Percentiles rank a stretch among this genome's conserved stretches.
phyloP scores from a whole-genome alignment of 2,113 vertebrate genomes.

The Bagarius yarrelli region DNA sequence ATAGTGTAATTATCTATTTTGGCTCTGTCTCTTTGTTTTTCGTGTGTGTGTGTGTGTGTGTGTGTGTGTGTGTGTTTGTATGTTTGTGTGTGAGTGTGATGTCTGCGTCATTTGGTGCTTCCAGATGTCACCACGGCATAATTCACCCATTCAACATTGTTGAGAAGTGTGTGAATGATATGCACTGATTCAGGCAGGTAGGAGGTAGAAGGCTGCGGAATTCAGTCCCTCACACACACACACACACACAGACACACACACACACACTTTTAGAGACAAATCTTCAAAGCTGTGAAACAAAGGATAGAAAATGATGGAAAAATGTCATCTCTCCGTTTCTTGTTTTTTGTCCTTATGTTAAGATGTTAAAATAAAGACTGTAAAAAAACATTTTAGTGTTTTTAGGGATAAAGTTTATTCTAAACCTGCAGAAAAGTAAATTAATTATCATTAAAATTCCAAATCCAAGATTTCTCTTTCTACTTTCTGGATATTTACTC shows the following conservation, averaged over 20 bases:
- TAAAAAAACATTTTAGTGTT: too few species aligned
- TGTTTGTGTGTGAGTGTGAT: neutral
- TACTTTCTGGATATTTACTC: too few species aligned
- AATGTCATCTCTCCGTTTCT: too few species aligned
- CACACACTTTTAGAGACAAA: neutral
- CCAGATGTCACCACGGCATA: neutral
- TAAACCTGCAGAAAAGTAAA: too few species aligned
- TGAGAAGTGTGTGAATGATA: constrained; percentile 19
- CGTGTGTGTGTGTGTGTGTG: neutral
- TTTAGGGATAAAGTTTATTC: too few species aligned
- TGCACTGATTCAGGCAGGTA: neutral
- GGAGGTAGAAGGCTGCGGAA: neutral
- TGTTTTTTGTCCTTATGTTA: too few species aligned
- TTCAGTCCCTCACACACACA: neutral
- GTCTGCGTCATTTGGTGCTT: neutral
- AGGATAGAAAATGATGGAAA: too few species aligned
- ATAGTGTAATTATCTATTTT: neutral
- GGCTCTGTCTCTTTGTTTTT: neutral
- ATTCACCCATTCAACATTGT: neutral
- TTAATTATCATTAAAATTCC: too few species aligned
- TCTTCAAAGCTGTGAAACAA: too few species aligned
- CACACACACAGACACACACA: constrained; percentile 2
- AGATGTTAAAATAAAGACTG: too few species aligned
- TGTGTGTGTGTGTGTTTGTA: neutral
- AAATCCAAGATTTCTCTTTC: too few species aligned